Base-by-base conservation (phyloP, 2,888 invertebrate species). In the Doris montereyensis region DNA sequence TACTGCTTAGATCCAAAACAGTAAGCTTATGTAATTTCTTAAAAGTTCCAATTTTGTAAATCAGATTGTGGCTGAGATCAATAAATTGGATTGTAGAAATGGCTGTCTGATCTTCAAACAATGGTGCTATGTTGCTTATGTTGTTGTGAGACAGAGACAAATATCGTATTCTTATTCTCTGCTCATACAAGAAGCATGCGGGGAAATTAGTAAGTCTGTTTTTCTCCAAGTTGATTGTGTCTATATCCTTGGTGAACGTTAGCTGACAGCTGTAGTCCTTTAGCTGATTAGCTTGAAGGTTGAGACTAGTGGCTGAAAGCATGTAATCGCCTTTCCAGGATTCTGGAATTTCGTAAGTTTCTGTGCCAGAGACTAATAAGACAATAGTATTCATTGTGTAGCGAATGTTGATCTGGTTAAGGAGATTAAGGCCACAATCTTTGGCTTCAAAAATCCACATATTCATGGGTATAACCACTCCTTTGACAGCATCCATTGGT, bases 1-100 rank as follows among this genome's bases (percentile, higher is more conserved):
- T 82, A 76, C 76, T 32, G 57, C 78, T 74, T 13, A 82, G 75
- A 34, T 82, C 78, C 21, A 82, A 34, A 24, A 65, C 41, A 4
- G 28, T 28, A 2, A 80, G 35, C 1, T 52, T n/a, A 1, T 67
- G 76, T 52, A 62, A 68, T 5, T 28, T 58, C 5, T 24, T 26
- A 10, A 68, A 0, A 5, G 74, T 34, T 24, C 76, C 74, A n/a
- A 81, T 24, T 41, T 35, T 70, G 1, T 26, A 0, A 8, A 81
- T 58, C 2, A 41, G 10, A 52, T 81, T 81, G n/a, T 60, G 35
- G 52, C 78, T 78, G 0, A 81, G 35, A 67, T 81, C 76, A 17
- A 81, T 72, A 3, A 62, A 35, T n/a, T 30, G 41, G 32, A 78
- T 67, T 41, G 62, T 73, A 0, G 75, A 60, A 5, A 28, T 32